Percentiles rank a stretch among this genome's conserved stretches.
Conservation (phyloP, 2,113 vertebrate species). For the Rhinogobius similis region DNA sequence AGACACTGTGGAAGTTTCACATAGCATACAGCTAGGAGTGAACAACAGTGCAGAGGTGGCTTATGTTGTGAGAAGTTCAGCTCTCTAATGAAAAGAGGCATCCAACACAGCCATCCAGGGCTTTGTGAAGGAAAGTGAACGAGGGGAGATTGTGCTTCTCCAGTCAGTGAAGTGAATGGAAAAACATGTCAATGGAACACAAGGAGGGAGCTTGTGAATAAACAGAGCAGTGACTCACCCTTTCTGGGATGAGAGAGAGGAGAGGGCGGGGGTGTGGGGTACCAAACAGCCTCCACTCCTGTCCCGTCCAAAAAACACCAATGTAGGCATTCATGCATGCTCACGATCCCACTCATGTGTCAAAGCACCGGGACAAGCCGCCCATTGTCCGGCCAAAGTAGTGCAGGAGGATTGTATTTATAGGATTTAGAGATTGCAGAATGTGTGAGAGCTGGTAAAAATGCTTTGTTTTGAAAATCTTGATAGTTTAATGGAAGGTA, state of each 20-base stretch:
- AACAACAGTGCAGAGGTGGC: background rate
- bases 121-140: slow-evolving; percentile 21
- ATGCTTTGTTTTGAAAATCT: slow-evolving; percentile 22
- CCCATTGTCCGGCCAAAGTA: slow-evolving; percentile 61
- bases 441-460: slow-evolving; percentile 1
- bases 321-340: slow-evolving; percentile 57
- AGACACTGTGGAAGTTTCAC: background rate
- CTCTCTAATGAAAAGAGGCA: slow-evolving; percentile 15
- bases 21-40: background rate
- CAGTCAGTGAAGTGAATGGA: slow-evolving; percentile 56
- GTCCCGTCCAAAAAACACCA: slow-evolving; percentile 46
- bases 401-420: slow-evolving; percentile 48
- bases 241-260: slow-evolving; percentile 68
- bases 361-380: slow-evolving; percentile 52
- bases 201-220: slow-evolving; percentile 70
- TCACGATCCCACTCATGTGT: slow-evolving; percentile 47
- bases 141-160: slow-evolving; percentile 23
- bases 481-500: background rate
- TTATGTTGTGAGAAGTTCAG: background rate
- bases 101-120: slow-evolving; percentile 10
- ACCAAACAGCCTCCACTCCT: slow-evolving; percentile 42
- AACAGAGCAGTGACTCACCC: slow-evolving; percentile 75
- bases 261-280: slow-evolving; percentile 56
- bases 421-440: slow-evolving; percentile 54
- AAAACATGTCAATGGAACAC: slow-evolving; percentile 74